Percentiles rank a stretch among this genome's conserved stretches.
Evolutionary conservation across 1,140 invertebrate species (phyloP).

Genomic region (Drosophila sturtevanti): DNA sequence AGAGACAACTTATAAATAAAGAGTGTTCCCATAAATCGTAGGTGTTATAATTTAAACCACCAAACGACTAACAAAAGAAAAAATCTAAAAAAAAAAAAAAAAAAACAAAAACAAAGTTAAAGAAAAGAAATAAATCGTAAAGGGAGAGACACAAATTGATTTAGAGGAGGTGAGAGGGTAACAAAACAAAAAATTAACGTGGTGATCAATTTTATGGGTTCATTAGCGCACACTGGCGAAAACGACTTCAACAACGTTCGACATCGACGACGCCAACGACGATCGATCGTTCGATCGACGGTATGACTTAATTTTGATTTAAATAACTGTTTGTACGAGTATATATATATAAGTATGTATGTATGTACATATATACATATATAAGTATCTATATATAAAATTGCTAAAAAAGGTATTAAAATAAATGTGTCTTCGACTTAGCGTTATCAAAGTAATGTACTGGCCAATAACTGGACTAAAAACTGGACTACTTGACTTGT

Average conservation of each 20-base stretch:
- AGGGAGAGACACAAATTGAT: too few species aligned
- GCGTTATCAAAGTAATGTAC: background rate
- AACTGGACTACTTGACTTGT: background rate
- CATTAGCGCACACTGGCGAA: slow-evolving; percentile 61
- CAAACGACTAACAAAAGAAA: background rate
- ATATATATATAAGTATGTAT: too few species aligned
- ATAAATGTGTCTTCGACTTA: slow-evolving; percentile 3
- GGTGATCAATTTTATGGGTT: slow-evolving; percentile 80
- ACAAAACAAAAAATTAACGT: slow-evolving; percentile 61
- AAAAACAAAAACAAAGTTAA: background rate
- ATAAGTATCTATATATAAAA: too few species aligned
- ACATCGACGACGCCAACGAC: slow-evolving; percentile 34
- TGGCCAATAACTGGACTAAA: background rate
- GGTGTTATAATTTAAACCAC: slow-evolving; percentile 66
- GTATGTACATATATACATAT: slow-evolving; percentile 29
- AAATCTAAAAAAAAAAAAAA: background rate
- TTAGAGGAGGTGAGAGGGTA: background rate
- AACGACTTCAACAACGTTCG: slow-evolving; percentile 36
- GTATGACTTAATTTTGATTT: slow-evolving; percentile 70
- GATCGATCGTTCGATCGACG: slow-evolving; percentile 57
- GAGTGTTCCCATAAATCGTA: slow-evolving; percentile 59
- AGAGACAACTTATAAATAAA: slow-evolving; percentile 39
- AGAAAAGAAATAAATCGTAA: background rate
- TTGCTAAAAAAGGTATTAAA: slow-evolving; percentile 11
- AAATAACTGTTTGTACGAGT: slow-evolving; percentile 68